Evolutionary conservation across 1,140 invertebrate species (phyloP), one percentile per base, ranked within the genome.

Genomic region (Calephelis nemesis): DNA sequence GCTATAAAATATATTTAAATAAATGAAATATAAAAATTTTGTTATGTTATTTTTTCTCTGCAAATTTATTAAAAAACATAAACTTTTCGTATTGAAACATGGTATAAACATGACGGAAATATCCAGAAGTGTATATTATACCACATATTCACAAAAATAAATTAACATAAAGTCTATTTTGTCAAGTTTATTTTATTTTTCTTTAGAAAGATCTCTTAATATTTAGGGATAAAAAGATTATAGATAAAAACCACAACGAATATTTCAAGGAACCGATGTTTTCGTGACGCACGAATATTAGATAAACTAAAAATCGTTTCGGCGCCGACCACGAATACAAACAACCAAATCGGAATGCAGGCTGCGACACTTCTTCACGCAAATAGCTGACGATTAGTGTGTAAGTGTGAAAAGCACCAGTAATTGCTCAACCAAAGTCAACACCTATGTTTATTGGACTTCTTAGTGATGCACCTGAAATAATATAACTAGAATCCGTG

Each of bases 331-430:
- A 58, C 54, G 54, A 58, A 58, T 10, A 15, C 15, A 58, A 58
- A 58, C 54, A 58, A 39, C 62, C 47, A 47, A 19, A 47, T 63
- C n/a, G 47, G 62, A 63, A 63, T 63, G 47, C 39, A 30, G 30
- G 58, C 69, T 77, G 75, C 66, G 82, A 84, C 82, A 84, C 79
- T 76, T 83, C 74, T 74, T 30, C 45, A 67, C 69, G 65, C 64
- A 73, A 48, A 74, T 70, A 65, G 66, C 70, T 47, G 68, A 64
- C 78, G 48, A 65, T 84, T 84, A 84, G 79, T 76, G 67, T 64
- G 74, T 40, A 74, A 47, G 79, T 82, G 82, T 83, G 77, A 84
- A 84, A 84, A 84, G 82, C 76, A 45, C 63, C 42, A 70, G 73
- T 79, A 81, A 82, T 82, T 79, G 78, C 74, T 73, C 45, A 63